phyloP scores from a whole-genome alignment of 2,797 vertebrate species.

The Leptodactylus fallax region DNA sequence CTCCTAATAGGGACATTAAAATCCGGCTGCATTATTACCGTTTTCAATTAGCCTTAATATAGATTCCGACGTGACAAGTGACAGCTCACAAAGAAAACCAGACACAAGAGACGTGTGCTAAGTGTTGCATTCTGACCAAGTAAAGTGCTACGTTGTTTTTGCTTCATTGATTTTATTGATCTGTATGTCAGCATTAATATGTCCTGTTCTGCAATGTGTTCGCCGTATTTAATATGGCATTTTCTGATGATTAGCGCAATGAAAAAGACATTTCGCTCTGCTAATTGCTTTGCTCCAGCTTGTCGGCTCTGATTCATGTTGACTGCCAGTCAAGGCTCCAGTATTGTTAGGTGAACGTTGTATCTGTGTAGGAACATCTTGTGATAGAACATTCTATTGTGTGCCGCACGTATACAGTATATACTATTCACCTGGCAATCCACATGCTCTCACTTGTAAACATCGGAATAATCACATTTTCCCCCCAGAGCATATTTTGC shows the following conservation, averaged over 20 bases:
- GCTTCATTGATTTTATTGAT: constrained; percentile 17
- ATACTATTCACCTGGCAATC: constrained; percentile 9
- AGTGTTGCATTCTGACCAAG: not conserved
- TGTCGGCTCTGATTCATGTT: constrained; percentile 39
- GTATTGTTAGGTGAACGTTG: constrained; percentile 44
- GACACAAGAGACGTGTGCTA: not conserved
- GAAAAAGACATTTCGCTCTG: constrained; percentile 4
- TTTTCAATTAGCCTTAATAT: not conserved
- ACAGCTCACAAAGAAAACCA: not conserved
- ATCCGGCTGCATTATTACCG: not conserved
- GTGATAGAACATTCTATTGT: constrained; percentile 44
- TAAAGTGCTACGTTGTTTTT: constrained; percentile 1
- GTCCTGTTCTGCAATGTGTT: not conserved
- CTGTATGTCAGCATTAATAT: constrained; percentile 17
- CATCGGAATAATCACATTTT: not conserved
- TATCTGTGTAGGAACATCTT: constrained; percentile 28
- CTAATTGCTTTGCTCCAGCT: constrained; percentile 35
- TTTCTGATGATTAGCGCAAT: constrained; percentile 23
- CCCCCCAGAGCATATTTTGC: not conserved
- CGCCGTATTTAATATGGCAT: constrained; percentile 10
- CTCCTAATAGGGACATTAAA: not conserved
- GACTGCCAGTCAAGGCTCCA: constrained; percentile 48
- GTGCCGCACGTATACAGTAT: not conserved
- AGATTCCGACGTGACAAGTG: not conserved
- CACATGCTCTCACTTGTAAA: not conserved